phyloP scores from a whole-genome alignment of 23 tunicate species.

The Ciona savignyi region DNA sequence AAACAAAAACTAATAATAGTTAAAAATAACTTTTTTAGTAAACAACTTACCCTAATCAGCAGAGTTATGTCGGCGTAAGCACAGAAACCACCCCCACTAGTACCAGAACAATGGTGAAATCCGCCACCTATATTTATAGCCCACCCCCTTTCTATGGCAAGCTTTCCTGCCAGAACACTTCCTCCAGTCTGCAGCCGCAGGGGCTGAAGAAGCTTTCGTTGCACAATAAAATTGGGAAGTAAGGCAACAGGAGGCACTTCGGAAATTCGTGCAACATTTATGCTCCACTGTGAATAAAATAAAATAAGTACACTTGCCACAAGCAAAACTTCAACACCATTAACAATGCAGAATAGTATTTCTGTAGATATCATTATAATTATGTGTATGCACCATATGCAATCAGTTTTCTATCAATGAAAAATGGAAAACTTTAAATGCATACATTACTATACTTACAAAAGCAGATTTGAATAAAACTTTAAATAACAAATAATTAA shows the following conservation, averaged over 20 bases:
- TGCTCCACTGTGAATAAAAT: conserved; percentile 61
- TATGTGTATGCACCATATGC: no score
- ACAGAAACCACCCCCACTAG: conserved; percentile 87
- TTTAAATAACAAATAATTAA: no score
- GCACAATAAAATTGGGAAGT: conserved; percentile 77
- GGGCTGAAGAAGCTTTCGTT: conserved; percentile 53
- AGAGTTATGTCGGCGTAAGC: conserved; percentile 88
- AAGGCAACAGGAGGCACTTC: conserved; percentile 83
- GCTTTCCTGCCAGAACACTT: conserved; percentile 59
- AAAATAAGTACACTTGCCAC: no score
- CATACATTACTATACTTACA: no score
- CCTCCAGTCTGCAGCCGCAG: conserved; percentile 93
- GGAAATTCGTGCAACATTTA: conserved; percentile 59
- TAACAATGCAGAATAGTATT: no score
- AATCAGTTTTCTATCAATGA: no score
- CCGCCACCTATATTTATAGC: conserved; percentile 92
- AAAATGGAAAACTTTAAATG: no score
- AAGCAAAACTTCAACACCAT: no score
- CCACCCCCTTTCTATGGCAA: conserved; percentile 83
- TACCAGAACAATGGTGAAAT: conserved; percentile 78
- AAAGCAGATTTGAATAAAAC: no score
- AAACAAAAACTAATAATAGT: no score
- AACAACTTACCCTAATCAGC: conserved; percentile 32
- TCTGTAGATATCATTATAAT: no score
- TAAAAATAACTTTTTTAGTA: no score